phyloP scores from a whole-genome alignment of 2,113 vertebrate species.

The Cyanoderma ruficeps region DNA sequence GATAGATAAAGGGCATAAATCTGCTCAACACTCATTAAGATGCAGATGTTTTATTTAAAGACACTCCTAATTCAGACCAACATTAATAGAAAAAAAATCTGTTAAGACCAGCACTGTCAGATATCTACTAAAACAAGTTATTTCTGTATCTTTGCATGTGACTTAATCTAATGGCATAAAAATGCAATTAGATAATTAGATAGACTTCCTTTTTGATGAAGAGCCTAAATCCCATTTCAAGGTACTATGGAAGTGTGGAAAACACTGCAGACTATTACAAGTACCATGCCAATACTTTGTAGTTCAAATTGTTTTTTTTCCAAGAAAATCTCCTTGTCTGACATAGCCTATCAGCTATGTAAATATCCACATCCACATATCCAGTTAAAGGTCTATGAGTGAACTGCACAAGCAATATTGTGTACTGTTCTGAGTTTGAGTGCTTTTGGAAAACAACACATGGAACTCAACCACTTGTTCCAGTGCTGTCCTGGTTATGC shows the following conservation, averaged over 20 bases:
- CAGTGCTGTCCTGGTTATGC: not conserved
- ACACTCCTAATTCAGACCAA: constrained; percentile 6
- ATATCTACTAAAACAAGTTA: not conserved
- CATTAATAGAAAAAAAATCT: not conserved
- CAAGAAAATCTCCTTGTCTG: not conserved
- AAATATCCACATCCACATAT: not conserved
- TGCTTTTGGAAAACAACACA: not conserved
- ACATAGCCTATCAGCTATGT: not conserved
- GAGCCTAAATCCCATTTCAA: not conserved
- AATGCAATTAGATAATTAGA: not conserved
- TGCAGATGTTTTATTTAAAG: constrained; percentile 44
- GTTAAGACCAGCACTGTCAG: not conserved
- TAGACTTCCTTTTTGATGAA: not conserved
- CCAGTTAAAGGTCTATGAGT: not conserved
- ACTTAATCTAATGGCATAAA: not conserved
- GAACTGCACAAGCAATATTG: rapidly evolving
- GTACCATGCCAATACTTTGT: not conserved
- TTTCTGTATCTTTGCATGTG: not conserved
- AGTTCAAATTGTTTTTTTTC: not conserved
- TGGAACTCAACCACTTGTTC: not conserved
- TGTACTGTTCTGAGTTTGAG: not conserved
- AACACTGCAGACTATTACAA: not conserved
- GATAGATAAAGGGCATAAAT: constrained; percentile 58
- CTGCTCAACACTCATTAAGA: constrained; percentile 19
- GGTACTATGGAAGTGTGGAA: not conserved